Conservation (phyloP, 2,888 invertebrate genomes). For the Rosalia funebris region DNA sequence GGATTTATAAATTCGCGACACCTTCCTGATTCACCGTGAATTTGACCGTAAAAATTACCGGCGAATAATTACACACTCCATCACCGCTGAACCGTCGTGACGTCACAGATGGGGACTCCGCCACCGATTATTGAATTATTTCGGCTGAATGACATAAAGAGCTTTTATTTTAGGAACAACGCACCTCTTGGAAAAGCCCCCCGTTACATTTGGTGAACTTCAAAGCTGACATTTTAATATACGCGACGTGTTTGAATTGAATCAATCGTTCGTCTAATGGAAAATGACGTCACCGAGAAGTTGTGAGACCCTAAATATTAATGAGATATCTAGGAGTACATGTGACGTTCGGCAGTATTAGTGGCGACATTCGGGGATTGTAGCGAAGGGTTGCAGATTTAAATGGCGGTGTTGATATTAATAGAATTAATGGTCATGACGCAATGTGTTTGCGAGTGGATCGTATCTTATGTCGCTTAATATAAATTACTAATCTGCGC, state of each 20-base stretch:
- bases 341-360: constrained; percentile 9
- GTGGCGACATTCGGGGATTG: constrained; percentile 8
- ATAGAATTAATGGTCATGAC: too few species aligned
- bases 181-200: background rate
- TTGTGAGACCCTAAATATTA: constrained; percentile 14
- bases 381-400: constrained; percentile 2
- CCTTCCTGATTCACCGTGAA: too few species aligned
- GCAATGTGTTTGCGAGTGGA: too few species aligned
- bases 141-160: constrained; percentile 14
- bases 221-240: constrained; percentile 17
- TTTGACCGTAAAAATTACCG: too few species aligned
- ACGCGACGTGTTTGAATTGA: constrained; percentile 8
- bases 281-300: constrained; percentile 16
- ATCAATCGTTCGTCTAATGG: constrained; percentile 19
- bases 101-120: constrained; percentile 7
- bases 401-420: constrained; percentile 8
- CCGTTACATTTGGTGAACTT: constrained; percentile 12
- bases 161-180: constrained; percentile 19
- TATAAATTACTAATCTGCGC: too few species aligned
- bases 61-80: background rate
- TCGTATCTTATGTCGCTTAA: too few species aligned
- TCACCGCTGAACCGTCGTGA: background rate
- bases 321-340: constrained; percentile 17
- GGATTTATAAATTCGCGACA: too few species aligned
- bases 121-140: constrained; percentile 16